Percentiles rank a stretch among this genome's conserved stretches.
phyloP scores from a whole-genome alignment of 2,113 vertebrate species.

The Caracal caracal region DNA sequence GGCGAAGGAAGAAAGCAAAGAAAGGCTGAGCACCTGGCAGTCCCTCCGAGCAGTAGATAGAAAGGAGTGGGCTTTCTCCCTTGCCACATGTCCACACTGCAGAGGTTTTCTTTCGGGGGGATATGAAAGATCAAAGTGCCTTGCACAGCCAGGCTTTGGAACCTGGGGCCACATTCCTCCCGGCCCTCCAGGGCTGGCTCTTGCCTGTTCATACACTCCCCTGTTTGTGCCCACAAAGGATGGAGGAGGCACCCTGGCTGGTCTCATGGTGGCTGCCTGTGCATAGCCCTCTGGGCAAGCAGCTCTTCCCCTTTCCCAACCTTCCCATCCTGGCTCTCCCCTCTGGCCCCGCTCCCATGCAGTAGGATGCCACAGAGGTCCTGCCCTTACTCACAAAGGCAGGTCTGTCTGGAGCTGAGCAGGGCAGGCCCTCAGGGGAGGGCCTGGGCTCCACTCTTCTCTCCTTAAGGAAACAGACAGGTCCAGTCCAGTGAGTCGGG shows the following conservation, averaged over 20 bases:
- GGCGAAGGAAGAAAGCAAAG: not conserved
- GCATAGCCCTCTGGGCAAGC: not conserved
- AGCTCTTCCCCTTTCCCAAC: not conserved
- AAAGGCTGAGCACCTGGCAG: not conserved
- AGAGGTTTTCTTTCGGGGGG: not conserved
- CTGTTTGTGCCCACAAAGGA: not conserved
- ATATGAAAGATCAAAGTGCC: not conserved
- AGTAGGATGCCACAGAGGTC: slow-evolving; percentile 7
- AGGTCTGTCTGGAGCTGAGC: slow-evolving; percentile 18
- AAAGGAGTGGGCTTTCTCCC: not conserved
- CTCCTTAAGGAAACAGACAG: slow-evolving; percentile 8
- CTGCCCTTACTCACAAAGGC: slow-evolving; percentile 55
- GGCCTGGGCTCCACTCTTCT: not conserved
- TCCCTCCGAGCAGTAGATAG: not conserved
- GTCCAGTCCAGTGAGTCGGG: not conserved
- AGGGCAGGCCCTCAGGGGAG: not conserved
- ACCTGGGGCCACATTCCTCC: not conserved
- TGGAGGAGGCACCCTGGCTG: not conserved
- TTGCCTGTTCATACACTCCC: not conserved
- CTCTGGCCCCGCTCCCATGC: slow-evolving; percentile 18
- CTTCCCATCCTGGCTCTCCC: not conserved
- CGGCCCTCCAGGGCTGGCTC: not conserved
- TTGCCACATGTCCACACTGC: rapidly evolving
- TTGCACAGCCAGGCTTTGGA: not conserved
- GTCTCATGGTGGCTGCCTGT: not conserved